These are phyloP conservation scores for Campoplex nolae DNA, from an alignment of 2,888 invertebrate species.

Conservation along the genomic window DNA sequence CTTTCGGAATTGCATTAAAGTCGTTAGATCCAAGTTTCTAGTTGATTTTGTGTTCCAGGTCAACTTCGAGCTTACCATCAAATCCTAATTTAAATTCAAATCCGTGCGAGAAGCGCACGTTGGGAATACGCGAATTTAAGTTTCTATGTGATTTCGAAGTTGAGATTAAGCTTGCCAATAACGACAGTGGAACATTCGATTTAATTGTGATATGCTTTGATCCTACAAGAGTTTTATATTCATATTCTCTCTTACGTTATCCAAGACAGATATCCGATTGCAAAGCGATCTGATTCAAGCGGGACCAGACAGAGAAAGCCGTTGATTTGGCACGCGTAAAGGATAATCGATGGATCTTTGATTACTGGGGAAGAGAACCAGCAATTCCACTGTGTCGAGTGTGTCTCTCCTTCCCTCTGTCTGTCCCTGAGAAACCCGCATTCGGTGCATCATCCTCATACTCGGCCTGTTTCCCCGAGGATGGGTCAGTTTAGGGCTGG, in stretches of 20 bases:
- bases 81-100: neutral
- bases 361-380: conserved; percentile 44
- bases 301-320: conserved; percentile 4
- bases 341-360: conserved; percentile 60
- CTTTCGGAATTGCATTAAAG: neutral
- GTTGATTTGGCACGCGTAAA: conserved; percentile 32
- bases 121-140: neutral
- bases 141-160: neutral
- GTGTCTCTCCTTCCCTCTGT: neutral
- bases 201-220: conserved; percentile 24
- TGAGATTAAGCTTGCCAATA: neutral
- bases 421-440: conserved; percentile 40
- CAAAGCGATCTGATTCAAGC: conserved; percentile 10
- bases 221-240: neutral
- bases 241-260: neutral
- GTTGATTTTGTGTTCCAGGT: conserved; percentile 19
- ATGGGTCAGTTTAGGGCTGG: conserved; percentile 6
- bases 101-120: neutral
- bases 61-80: neutral
- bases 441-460: neutral
- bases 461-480: conserved; percentile 18
- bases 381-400: conserved; percentile 26
- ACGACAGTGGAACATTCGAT: conserved; percentile 5
- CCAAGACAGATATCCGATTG: conserved; percentile 1
- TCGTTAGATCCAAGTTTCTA: conserved; percentile 11